Base-by-base conservation (phyloP, 2,797 vertebrate genomes). In the Microctenopoma lineatum region DNA sequence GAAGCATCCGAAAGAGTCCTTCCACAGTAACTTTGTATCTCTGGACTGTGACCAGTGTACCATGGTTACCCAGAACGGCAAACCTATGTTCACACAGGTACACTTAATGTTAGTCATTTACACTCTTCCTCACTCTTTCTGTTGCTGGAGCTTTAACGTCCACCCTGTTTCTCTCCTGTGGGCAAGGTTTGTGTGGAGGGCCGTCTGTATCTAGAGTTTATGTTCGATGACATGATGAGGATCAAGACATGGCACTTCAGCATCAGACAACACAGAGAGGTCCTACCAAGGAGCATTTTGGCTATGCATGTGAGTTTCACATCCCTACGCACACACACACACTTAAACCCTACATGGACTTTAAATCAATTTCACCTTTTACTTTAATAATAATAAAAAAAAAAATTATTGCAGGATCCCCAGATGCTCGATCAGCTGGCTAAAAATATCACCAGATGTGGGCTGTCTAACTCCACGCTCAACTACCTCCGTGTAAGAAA, bases 221-320 rank as follows among this genome's bases (percentile, higher is more conserved):
- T 98, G 96, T 99, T 99, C 44, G 98, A 99, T 4, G 98, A 99
- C 92, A 98, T 99, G 95, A 99, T 99, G 98, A 95, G 98, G 93
- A 99, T 99, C 95, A 99, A 98, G 93, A 99, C 98, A 0, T 99
- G 98, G 98, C 98, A 99, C 88, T 99, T 99, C 95, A 98, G 97
- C 85, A 98, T 99, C 92, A 95, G 97, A 79, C 98, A 99, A 91
- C 98, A 99, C 92, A 96, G 97, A 85, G 98, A 99, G 81, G 96
- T 99, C 81, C 96, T 99, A 77, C 97, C 98, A 15, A 96, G 98
- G 89, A 99, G 97, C 91, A 98, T 99, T 90, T 94, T 99, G 84
- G 97, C 98, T 85, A 98, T 99, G 95, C 97, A 99, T 63, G 98
- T 99, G 83, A 96, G 96, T 96, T 39, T 6, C 10, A 3, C 0